Percentiles rank a stretch among this genome's conserved stretches.
These are phyloP conservation scores for Andrena chrysosceles DNA, from an alignment of 2,888 invertebrate genomes.

Conservation along the genomic window DNA sequence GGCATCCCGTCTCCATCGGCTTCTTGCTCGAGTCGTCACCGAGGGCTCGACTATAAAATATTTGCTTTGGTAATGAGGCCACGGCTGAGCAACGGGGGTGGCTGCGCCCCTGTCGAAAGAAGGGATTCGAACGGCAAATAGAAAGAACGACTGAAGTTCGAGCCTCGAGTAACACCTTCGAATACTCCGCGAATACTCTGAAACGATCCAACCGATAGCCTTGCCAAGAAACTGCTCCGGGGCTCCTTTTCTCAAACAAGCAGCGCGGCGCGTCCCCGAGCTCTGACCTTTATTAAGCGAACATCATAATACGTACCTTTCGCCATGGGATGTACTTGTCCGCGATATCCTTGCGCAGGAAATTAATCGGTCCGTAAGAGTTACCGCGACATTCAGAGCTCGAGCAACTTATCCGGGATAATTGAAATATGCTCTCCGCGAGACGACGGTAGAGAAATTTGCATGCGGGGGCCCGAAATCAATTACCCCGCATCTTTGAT, in stretches of 20 bases:
- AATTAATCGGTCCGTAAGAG: too few species aligned
- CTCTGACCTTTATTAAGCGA: constrained; percentile 22
- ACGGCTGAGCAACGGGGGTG: constrained; percentile 75
- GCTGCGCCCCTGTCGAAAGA: constrained; percentile 61
- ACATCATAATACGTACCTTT: background rate
- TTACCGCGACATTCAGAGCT: background rate
- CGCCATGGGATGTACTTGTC: too few species aligned
- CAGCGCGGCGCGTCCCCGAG: background rate
- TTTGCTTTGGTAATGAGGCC: constrained; percentile 85
- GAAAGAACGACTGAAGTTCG: constrained; percentile 73
- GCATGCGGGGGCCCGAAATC: constrained; percentile 50
- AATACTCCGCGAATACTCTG: constrained; percentile 49
- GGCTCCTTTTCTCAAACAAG: constrained; percentile 35
- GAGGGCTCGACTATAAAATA: constrained; percentile 83
- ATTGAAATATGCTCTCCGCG: background rate
- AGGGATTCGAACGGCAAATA: constrained; percentile 82
- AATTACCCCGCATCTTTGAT: constrained; percentile 48
- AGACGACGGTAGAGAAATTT: constrained; percentile 12
- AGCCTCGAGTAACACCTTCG: constrained; percentile 79
- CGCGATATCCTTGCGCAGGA: too few species aligned
- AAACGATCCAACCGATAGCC: constrained; percentile 54
- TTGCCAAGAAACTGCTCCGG: constrained; percentile 57
- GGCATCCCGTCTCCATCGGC: constrained; percentile 57
- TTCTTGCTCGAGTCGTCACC: constrained; percentile 65
- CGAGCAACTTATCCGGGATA: background rate